These are phyloP conservation scores for Siniperca undulata DNA, from an alignment of 2,797 vertebrate genomes.

Conservation along the genomic window DNA sequence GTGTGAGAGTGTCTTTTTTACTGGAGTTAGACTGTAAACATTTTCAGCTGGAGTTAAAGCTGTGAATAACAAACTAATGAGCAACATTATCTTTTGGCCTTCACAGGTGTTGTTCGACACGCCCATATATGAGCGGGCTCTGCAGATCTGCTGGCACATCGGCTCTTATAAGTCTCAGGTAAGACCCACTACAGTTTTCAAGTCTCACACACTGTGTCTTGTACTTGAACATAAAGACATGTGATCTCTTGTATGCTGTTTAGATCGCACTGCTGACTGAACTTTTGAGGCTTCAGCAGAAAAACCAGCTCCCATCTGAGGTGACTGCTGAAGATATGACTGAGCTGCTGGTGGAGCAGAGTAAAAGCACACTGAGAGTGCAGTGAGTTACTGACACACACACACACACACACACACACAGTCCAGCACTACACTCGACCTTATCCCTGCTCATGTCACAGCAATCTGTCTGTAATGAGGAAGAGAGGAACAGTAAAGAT, in stretches of 20 bases:
- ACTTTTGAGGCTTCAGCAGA: not conserved
- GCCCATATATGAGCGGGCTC: not conserved
- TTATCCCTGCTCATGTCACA: not conserved
- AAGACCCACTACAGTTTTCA: not conserved
- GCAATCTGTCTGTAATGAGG: not conserved
- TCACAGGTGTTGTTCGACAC: constrained; percentile 13
- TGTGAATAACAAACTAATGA: not conserved
- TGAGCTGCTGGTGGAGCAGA: constrained; percentile 6
- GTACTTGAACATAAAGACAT: not conserved
- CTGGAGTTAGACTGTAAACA: not conserved
- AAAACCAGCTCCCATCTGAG: too few species aligned
- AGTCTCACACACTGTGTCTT: not conserved
- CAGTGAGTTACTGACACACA: not conserved
- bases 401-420: too few species aligned
- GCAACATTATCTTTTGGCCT: not conserved
- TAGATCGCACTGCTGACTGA: not conserved
- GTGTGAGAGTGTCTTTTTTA: too few species aligned
- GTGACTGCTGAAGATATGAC: constrained; percentile 8
- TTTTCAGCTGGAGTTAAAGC: not conserved
- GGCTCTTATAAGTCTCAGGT: not conserved
- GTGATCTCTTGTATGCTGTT: not conserved
- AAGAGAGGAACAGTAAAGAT: too few species aligned
- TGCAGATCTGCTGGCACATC: not conserved
- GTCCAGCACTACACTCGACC: too few species aligned
- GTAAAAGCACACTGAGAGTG: not conserved